Evolutionary conservation across 2,797 vertebrate genomes (phyloP).

Genomic region (Falco novaeseelandiae): DNA sequence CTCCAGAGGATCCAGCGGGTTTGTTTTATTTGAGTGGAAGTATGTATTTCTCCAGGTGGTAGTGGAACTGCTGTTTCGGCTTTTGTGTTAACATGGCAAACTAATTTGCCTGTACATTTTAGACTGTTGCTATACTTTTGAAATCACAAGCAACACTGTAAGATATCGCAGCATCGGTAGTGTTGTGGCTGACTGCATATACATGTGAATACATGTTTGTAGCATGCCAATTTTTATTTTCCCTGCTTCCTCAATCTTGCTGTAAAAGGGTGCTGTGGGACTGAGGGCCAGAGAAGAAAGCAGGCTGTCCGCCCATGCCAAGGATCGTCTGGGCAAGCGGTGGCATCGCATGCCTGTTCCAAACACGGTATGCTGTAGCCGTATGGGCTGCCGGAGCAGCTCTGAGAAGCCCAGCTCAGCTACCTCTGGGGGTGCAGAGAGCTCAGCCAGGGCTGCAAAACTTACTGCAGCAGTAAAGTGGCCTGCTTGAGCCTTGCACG

Average conservation of each 20-base stretch:
- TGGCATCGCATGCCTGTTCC: neutral
- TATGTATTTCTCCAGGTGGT: neutral
- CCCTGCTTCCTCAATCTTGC: neutral
- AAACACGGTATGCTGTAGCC: accelerated
- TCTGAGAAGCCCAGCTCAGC: neutral
- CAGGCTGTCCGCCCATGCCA: accelerated
- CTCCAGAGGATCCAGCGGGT: neutral
- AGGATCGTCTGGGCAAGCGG: neutral
- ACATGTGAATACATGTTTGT: neutral
- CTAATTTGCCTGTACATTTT: neutral
- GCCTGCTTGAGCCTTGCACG: accelerated
- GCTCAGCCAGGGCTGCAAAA: neutral
- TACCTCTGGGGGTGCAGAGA: neutral
- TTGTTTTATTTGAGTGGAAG: neutral
- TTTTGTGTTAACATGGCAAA: neutral
- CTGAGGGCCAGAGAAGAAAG: neutral
- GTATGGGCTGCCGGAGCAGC: accelerated
- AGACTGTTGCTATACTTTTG: neutral
- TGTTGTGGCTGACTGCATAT: neutral
- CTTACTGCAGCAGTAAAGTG: neutral
- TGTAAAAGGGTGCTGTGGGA: neutral
- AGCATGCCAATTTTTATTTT: conserved; percentile 7
- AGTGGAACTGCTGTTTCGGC: neutral
- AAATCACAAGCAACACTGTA: neutral
- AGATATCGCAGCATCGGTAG: neutral